Conservation (phyloP, 2,113 vertebrate genomes). For the Strix aluco region DNA sequence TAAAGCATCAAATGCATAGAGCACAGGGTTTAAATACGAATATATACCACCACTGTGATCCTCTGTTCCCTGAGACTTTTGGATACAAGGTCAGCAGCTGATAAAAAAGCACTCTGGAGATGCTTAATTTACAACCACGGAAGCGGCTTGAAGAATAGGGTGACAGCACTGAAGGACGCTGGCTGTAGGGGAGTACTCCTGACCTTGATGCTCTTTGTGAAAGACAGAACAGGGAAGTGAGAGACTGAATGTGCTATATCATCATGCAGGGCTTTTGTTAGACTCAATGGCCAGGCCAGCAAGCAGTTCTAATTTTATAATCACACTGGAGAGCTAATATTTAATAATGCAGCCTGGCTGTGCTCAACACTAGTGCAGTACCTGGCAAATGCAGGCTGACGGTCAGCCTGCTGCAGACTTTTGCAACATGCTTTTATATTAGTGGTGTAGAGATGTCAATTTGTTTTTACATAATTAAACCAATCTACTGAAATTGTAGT, state of each 20-base stretch:
- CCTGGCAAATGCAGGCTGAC: background rate
- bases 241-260: background rate
- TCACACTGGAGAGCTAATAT: background rate
- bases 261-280: conserved; percentile 1
- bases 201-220: conserved; percentile 31
- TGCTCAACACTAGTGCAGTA: background rate
- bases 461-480: background rate
- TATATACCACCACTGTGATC: background rate
- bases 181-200: background rate
- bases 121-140: background rate
- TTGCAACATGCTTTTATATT: background rate
- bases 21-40: background rate
- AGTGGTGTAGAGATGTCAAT: background rate
- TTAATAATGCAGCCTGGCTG: background rate
- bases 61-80: background rate
- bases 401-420: background rate
- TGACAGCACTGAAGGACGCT: background rate
- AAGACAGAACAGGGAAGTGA: accelerated
- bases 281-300: background rate
- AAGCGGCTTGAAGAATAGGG: background rate
- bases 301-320: conserved; percentile 31
- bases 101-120: background rate
- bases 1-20: background rate
- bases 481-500: background rate
- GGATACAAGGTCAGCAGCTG: background rate